Percentiles rank a stretch among this genome's conserved stretches.
Evolutionary conservation across 1,140 invertebrate genomes (phyloP).

Genomic region (Cydia splendana): DNA sequence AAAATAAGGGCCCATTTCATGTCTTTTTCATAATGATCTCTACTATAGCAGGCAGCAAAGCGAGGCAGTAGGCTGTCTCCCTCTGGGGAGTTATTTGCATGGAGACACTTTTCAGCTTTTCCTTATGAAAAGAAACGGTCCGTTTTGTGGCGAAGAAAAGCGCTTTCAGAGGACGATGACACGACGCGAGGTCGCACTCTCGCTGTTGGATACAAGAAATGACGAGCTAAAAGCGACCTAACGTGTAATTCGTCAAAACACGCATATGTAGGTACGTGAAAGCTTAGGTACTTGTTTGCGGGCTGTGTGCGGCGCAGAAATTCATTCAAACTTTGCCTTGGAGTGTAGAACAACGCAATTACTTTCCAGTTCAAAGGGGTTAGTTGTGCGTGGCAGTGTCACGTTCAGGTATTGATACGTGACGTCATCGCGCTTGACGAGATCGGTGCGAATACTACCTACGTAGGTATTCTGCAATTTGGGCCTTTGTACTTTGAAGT

Average conservation of each 20-base stretch:
- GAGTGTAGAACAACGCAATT: constrained; percentile 60
- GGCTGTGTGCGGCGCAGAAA: constrained; percentile 48
- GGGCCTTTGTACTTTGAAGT: constrained; percentile 23
- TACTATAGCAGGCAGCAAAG: constrained; percentile 60
- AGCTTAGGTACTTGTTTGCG: constrained; percentile 46
- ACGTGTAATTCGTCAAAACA: constrained; percentile 75
- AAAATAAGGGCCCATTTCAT: constrained; percentile 53
- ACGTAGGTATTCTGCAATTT: constrained; percentile 30
- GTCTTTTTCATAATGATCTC: constrained; percentile 69
- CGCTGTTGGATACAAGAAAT: constrained; percentile 71
- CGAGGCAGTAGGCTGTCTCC: constrained; percentile 73
- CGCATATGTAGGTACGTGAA: constrained; percentile 45
- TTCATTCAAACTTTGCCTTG: constrained; percentile 60
- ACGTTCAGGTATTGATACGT: constrained; percentile 28
- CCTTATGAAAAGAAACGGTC: constrained; percentile 78
- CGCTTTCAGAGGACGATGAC: constrained; percentile 79
- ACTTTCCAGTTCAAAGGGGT: constrained; percentile 57
- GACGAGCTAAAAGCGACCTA: constrained; percentile 71
- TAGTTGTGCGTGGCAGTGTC: constrained; percentile 41
- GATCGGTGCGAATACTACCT: constrained; percentile 28
- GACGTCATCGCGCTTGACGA: constrained; percentile 26
- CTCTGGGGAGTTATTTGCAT: constrained; percentile 77
- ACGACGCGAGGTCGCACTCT: constrained; percentile 76
- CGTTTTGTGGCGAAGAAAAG: constrained; percentile 78
- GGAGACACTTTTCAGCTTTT: constrained; percentile 78